Percentiles rank a stretch among this genome's conserved stretches.
phyloP scores from a whole-genome alignment of 2,113 vertebrate genomes.

The Myrmecophaga tridactyla region DNA sequence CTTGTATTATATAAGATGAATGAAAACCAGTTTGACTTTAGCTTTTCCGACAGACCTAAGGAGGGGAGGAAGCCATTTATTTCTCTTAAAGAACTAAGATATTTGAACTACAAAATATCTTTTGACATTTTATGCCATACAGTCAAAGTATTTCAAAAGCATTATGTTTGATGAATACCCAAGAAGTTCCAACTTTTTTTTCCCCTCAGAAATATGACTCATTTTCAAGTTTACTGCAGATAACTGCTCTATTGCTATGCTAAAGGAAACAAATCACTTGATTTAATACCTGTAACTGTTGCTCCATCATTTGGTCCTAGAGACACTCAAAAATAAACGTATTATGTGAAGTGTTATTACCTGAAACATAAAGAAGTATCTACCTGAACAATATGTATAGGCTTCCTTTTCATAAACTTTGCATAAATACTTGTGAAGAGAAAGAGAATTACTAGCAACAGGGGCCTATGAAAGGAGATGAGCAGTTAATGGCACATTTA shows the following conservation, averaged over 20 bases:
- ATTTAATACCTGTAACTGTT: not conserved
- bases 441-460: not conserved
- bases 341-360: not conserved
- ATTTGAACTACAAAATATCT: conserved; percentile 25
- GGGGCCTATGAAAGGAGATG: not conserved
- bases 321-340: not conserved
- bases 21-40: conserved; percentile 30
- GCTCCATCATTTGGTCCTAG: not conserved
- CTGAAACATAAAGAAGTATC: not conserved
- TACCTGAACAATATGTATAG: not conserved
- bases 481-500: not conserved
- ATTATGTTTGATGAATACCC: conserved; percentile 45
- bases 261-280: not conserved
- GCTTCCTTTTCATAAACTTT: not conserved
- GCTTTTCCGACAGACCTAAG: not conserved
- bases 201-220: conserved; percentile 15
- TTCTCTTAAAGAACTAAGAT: conserved; percentile 27
- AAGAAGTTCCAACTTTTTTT: conserved; percentile 32
- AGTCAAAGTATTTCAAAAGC: conserved; percentile 57
- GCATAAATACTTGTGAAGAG: not conserved
- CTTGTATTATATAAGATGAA: conserved; percentile 33
- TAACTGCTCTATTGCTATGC: not conserved
- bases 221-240: not conserved
- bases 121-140: not conserved
- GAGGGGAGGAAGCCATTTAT: not conserved